phyloP scores from a whole-genome alignment of 2,888 invertebrate genomes.

The Aricia artaxerxes region DNA sequence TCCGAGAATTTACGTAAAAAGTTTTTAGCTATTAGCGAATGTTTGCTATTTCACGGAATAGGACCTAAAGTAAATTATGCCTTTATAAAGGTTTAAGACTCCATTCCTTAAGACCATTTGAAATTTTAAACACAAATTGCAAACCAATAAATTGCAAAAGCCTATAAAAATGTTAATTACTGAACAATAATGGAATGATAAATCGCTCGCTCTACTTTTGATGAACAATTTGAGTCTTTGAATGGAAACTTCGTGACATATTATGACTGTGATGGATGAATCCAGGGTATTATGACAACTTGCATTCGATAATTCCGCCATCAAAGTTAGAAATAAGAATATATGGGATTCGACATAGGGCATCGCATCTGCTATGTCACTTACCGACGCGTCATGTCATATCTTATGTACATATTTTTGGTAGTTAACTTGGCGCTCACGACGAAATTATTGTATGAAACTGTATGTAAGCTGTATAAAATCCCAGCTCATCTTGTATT shows the following conservation, averaged over 20 bases:
- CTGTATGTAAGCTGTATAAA: neutral
- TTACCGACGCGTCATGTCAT: no score
- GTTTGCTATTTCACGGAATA: neutral
- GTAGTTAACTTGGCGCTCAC: neutral
- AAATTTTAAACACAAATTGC: neutral
- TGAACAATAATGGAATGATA: slow-evolving; percentile 52
- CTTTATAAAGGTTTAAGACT: neutral
- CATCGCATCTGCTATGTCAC: no score
- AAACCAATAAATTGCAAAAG: slow-evolving; percentile 21
- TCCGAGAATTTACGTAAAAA: neutral
- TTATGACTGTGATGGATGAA: slow-evolving; percentile 64
- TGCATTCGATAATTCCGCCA: neutral
- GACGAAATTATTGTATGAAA: neutral
- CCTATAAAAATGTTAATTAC: slow-evolving; percentile 41
- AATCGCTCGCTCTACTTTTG: slow-evolving; percentile 66
- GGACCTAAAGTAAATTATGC: neutral
- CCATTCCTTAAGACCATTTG: neutral
- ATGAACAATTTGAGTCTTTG: slow-evolving; percentile 56
- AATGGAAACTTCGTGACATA: slow-evolving; percentile 55
- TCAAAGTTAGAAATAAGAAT: no score
- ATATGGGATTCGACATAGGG: no score
- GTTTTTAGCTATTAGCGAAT: neutral
- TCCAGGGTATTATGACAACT: slow-evolving; percentile 43
- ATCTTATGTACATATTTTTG: neutral
- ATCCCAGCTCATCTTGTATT: no score